phyloP scores from a whole-genome alignment of 2,888 invertebrate species.

The Tetragnatha montana region DNA sequence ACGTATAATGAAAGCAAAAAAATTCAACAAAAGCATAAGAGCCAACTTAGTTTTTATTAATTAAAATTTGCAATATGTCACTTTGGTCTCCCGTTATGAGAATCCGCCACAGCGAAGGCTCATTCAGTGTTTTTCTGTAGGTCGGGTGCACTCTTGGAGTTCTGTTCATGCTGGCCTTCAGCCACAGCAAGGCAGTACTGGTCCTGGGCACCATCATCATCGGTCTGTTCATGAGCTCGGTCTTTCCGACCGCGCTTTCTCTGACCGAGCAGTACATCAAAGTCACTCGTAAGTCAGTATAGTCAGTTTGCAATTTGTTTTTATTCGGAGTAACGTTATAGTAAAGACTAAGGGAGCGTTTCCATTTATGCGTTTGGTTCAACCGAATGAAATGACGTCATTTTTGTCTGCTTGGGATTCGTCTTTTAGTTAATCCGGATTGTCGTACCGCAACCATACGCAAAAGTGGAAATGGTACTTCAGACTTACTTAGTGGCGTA shows the following conservation, averaged over 20 bases:
- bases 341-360: too few relatives aligned
- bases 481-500: too few relatives aligned
- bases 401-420: too few relatives aligned
- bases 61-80: background rate
- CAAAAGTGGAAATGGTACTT: too few relatives aligned
- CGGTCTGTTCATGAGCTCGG: conserved; percentile 77
- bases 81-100: background rate
- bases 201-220: conserved; percentile 77
- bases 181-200: conserved; percentile 75
- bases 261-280: conserved; percentile 77
- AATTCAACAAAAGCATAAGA: too few relatives aligned
- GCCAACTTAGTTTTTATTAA: too few relatives aligned
- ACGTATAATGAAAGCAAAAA: too few relatives aligned
- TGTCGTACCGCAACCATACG: too few relatives aligned
- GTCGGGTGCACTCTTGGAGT: conserved; percentile 76
- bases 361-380: too few relatives aligned
- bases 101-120: background rate
- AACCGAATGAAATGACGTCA: too few relatives aligned
- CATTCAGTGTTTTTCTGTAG: conserved; percentile 73
- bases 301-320: background rate
- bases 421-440: too few relatives aligned
- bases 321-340: too few relatives aligned
- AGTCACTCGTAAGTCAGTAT: conserved; percentile 74
- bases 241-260: conserved; percentile 77
- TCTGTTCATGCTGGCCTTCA: conserved; percentile 76